Conservation (phyloP, 2,113 vertebrate species). For the Cyprinodon variegatus region DNA sequence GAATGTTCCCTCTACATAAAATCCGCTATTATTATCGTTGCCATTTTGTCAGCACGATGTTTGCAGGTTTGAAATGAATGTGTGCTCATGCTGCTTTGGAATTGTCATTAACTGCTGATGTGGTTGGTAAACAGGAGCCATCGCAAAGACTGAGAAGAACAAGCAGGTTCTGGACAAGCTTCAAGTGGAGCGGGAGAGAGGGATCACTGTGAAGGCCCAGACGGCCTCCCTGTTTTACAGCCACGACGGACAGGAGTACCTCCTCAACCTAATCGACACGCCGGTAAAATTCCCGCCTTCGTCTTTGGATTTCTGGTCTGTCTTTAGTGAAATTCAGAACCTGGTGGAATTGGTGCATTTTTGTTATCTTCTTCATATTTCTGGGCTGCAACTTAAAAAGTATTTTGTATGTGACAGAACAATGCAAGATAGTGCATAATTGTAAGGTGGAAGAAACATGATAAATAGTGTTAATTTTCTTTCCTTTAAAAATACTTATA, state of each 20-base stretch:
- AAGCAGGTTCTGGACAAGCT: slow-evolving; percentile 97
- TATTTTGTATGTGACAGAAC: too few relatives aligned
- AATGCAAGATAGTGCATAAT: too few relatives aligned
- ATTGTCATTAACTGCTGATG: neutral
- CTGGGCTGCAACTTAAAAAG: too few relatives aligned
- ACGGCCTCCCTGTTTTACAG: slow-evolving; percentile 94
- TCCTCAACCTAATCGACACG: slow-evolving; percentile 98
- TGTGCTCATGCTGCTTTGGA: neutral
- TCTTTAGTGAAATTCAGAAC: neutral
- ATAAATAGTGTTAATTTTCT: too few relatives aligned
- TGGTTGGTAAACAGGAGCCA: slow-evolving; percentile 83
- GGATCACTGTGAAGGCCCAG: slow-evolving; percentile 98
- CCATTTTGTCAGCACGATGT: neutral
- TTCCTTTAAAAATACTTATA: too few relatives aligned
- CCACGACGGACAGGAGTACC: slow-evolving; percentile 83
- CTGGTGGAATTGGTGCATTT: too few relatives aligned
- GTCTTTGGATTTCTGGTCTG: neutral
- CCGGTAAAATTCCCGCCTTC: slow-evolving; percentile 80
- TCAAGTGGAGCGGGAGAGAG: slow-evolving; percentile 96
- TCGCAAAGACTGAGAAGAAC: slow-evolving; percentile 88
- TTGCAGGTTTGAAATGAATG: neutral
- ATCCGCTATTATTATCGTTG: too few relatives aligned
- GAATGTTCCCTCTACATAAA: too few relatives aligned
- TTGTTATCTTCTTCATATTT: neutral
- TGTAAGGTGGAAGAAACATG: too few relatives aligned